A percentile compares a stretch with the other conserved stretches of the same genome.
phyloP scores from a whole-genome alignment of 2,113 vertebrate genomes.

The Chrysemys picta region DNA sequence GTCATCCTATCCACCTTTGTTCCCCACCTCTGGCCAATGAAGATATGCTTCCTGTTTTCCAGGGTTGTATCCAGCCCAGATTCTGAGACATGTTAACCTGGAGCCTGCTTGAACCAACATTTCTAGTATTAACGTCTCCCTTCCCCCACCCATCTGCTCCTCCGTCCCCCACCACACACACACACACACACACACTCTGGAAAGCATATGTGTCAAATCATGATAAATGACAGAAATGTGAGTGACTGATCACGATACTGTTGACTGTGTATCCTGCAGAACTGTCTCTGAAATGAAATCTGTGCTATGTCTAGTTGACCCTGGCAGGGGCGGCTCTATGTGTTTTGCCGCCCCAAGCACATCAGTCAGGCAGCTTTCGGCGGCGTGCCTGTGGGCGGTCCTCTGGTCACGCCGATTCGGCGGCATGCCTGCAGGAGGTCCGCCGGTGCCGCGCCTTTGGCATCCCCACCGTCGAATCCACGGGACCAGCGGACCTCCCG shows the following conservation, averaged over 20 bases:
- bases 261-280: not conserved
- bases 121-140: not conserved
- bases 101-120: not conserved
- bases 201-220: accelerated
- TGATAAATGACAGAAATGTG: not conserved
- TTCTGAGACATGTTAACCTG: not conserved
- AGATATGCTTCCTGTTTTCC: not conserved
- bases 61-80: not conserved
- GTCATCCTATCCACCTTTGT: not conserved
- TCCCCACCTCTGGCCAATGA: not conserved
- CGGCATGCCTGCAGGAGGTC: too few relatives aligned
- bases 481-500: too few relatives aligned
- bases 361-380: too few relatives aligned
- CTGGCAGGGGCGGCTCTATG: too few relatives aligned
- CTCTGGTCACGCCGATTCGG: too few relatives aligned
- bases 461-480: too few relatives aligned
- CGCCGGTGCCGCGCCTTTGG: too few relatives aligned
- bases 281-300: not conserved
- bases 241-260: not conserved
- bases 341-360: too few relatives aligned
- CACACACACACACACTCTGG: accelerated
- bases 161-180: too few relatives aligned
- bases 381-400: too few relatives aligned
- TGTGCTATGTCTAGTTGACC: not conserved
- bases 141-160: not conserved